These are phyloP conservation scores for Phrynocephalus guinanensis DNA, from an alignment of 2,797 vertebrate genomes.

Conservation along the genomic window DNA sequence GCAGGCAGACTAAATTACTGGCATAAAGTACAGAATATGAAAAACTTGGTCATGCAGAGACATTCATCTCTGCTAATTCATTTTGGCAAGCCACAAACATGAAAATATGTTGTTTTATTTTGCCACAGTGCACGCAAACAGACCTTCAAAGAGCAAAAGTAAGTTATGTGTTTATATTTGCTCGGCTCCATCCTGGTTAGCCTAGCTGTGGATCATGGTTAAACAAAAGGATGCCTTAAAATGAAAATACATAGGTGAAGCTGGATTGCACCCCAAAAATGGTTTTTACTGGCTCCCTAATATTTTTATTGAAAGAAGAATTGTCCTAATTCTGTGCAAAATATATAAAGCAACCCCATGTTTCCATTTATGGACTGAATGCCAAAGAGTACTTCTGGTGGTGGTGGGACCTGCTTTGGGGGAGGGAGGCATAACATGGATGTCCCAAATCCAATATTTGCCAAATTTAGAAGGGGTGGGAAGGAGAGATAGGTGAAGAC, in stretches of 20 bases:
- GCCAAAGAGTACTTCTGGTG: no score
- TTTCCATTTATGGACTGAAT: neutral
- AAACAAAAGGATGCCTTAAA: constrained; percentile 10
- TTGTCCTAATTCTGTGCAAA: constrained; percentile 7
- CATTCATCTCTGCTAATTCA: constrained; percentile 34
- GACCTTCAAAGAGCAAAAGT: constrained; percentile 36
- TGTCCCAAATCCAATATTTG: no score
- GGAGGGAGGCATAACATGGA: no score
- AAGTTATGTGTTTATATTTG: neutral
- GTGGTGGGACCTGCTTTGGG: no score
- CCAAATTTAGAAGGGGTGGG: no score
- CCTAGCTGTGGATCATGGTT: constrained; percentile 24
- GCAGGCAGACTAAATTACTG: constrained; percentile 39
- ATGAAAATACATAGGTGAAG: neutral
- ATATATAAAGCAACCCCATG: neutral
- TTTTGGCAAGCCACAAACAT: constrained; percentile 38
- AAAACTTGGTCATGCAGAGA: constrained; percentile 45
- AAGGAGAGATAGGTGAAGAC: no score
- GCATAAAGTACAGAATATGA: constrained; percentile 26
- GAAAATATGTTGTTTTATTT: constrained; percentile 54
- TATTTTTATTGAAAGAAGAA: neutral
- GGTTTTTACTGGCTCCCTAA: constrained; percentile 18
- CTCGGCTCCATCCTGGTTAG: neutral
- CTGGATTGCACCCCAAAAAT: constrained; percentile 4
- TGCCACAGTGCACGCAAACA: constrained; percentile 11